Percentiles rank a stretch among this genome's conserved stretches.
phyloP scores from a whole-genome alignment of 2,797 vertebrate species.

The Amphiprion clarkii region DNA sequence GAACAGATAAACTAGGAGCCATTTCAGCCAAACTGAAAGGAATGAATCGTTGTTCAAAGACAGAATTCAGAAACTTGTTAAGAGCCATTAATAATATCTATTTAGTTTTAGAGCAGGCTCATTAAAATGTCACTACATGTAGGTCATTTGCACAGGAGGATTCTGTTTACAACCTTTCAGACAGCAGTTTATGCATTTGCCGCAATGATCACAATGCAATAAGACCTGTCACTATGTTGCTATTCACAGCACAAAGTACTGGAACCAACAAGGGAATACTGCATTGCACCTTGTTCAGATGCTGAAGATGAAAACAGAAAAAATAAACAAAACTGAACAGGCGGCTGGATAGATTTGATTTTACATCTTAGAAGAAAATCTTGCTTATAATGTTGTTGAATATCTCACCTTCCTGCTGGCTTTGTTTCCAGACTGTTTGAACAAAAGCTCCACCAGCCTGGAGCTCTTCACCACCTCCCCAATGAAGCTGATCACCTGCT shows the following conservation, averaged over 20 bases:
- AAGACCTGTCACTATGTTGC: constrained; percentile 15
- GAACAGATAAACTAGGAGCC: constrained; percentile 26
- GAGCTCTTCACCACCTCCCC: constrained; percentile 86
- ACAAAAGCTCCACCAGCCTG: constrained; percentile 79
- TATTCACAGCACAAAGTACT: constrained; percentile 6
- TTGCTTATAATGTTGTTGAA: background rate
- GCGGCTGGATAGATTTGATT: background rate
- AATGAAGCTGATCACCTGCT: constrained; percentile 88
- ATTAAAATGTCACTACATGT: background rate
- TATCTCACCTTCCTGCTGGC: constrained; percentile 78
- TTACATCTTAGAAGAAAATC: background rate
- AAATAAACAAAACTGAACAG: no score
- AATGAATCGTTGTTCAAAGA: background rate
- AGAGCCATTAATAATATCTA: background rate
- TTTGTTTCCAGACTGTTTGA: constrained; percentile 62
- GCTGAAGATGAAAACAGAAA: background rate
- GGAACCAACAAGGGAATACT: background rate
- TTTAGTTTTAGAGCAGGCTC: background rate
- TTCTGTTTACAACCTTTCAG: constrained; percentile 12
- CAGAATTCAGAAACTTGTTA: background rate
- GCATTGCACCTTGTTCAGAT: background rate
- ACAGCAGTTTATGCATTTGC: constrained; percentile 8
- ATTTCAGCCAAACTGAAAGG: constrained; percentile 3
- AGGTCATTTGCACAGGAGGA: constrained; percentile 1
- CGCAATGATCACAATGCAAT: constrained; percentile 31